Percentiles rank a stretch among this genome's conserved stretches.
These are phyloP conservation scores for Ectemnius lituratus DNA, from an alignment of 2,888 invertebrate genomes.

Conservation along the genomic window DNA sequence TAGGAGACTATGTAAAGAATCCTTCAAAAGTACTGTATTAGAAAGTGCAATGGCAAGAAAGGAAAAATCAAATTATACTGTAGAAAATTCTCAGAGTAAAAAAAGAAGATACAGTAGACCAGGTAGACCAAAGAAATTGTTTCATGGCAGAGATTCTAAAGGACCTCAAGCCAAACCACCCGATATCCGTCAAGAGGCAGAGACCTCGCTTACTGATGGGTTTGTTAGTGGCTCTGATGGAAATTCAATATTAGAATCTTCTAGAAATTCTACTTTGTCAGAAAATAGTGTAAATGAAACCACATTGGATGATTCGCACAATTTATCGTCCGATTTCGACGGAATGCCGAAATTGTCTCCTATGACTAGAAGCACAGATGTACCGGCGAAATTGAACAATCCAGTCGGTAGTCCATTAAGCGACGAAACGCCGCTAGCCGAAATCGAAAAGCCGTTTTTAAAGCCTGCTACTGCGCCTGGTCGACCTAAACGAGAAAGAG, in stretches of 20 bases:
- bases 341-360: slow-evolving; percentile 76
- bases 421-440: slow-evolving; percentile 65
- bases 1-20: slow-evolving; percentile 83
- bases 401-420: slow-evolving; percentile 61
- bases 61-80: slow-evolving; percentile 83
- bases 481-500: slow-evolving; percentile 67
- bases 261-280: slow-evolving; percentile 55
- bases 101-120: slow-evolving; percentile 71
- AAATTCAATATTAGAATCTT: slow-evolving; percentile 62
- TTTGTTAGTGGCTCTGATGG: slow-evolving; percentile 58
- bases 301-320: slow-evolving; percentile 60
- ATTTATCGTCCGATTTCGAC: slow-evolving; percentile 68
- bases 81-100: slow-evolving; percentile 69
- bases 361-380: slow-evolving; percentile 66
- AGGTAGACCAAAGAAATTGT: slow-evolving; percentile 71
- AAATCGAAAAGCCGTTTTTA: slow-evolving; percentile 71
- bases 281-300: slow-evolving; percentile 58
- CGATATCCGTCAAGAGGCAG: slow-evolving; percentile 55
- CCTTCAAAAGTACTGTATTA: slow-evolving; percentile 80
- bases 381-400: slow-evolving; percentile 61
- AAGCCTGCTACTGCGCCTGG: slow-evolving; percentile 65
- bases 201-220: slow-evolving; percentile 52
- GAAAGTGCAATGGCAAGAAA: slow-evolving; percentile 86
- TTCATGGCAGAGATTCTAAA: slow-evolving; percentile 59
- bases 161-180: slow-evolving; percentile 45